Conservation (phyloP, 2,797 vertebrate genomes). For the Trematomus bernacchii region DNA sequence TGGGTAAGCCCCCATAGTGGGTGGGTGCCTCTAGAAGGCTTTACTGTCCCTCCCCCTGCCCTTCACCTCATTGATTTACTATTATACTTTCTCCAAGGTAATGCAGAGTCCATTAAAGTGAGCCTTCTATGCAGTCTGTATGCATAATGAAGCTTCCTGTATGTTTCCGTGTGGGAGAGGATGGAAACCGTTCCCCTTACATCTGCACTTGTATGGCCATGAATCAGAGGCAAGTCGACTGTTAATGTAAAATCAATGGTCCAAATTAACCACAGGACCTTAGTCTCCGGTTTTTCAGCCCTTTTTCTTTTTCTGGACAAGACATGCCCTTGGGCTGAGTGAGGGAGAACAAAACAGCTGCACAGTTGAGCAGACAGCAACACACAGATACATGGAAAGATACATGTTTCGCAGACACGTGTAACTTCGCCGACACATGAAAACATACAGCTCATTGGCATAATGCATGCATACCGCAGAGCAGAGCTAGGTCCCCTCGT, state of each 20-base stretch:
- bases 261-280: slow-evolving; percentile 83
- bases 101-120: slow-evolving; percentile 85
- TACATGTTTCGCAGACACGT: slow-evolving; percentile 24
- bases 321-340: slow-evolving; percentile 70
- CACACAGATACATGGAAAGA: slow-evolving; percentile 23
- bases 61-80: slow-evolving; percentile 88
- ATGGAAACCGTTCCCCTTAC: slow-evolving; percentile 70
- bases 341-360: slow-evolving; percentile 57
- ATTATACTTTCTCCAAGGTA: slow-evolving; percentile 83
- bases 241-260: slow-evolving; percentile 88
- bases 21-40: slow-evolving; percentile 57
- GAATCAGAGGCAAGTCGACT: slow-evolving; percentile 79
- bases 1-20: slow-evolving; percentile 57
- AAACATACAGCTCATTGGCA: slow-evolving; percentile 55
- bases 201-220: slow-evolving; percentile 74
- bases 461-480: slow-evolving; percentile 61
- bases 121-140: slow-evolving; percentile 69
- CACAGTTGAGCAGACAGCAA: slow-evolving; percentile 24
- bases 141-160: slow-evolving; percentile 79
- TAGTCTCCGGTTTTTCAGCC: slow-evolving; percentile 61
- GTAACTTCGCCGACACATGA: slow-evolving; percentile 34
- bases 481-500: slow-evolving; percentile 60
- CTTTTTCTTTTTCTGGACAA: slow-evolving; percentile 48
- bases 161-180: slow-evolving; percentile 36
- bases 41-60: slow-evolving; percentile 74